Base-by-base conservation (phyloP, 2,797 vertebrate genomes). In the Periophthalmus magnuspinnatus region DNA sequence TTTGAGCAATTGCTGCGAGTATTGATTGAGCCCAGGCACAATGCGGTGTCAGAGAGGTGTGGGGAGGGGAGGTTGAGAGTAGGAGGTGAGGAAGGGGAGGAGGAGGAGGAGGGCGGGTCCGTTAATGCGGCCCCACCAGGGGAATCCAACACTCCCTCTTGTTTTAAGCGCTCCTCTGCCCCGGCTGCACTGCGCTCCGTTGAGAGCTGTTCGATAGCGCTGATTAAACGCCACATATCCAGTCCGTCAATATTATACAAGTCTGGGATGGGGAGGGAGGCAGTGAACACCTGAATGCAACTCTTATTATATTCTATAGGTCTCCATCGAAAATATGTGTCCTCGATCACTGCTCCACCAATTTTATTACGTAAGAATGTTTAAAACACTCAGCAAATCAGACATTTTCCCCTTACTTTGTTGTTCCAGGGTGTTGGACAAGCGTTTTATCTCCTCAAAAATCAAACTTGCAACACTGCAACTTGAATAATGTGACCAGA, bases 211-310 rank as follows among this genome's bases (percentile, higher is more conserved):
- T 97, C 96, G 94, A 98, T 98, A 93, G 69, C 66, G 92, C 95
- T 88, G 94, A 97, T 98, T 97, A 97, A 97, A 97, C 94, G 93
- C 94, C 94, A 95, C 94, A 93, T 93, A 94, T 92, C 85, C 71
- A 85, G 83, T 89, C 92, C 94, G 94, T 97, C 95, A 95, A 95
- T 96, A 96, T 94, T 94, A 95, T 93, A 95, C 90, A 90, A 93
- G 91, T 93, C 91, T 90, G 28, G 16, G 28, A 9, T 7, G 28
- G 6, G 13, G 24, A 8, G 24, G 56, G 56, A 10, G 10, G 17
- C 16, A 2, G 16, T 1, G 1, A 7, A n/a, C 32, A 59, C 58
- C 58, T 60, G 58, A 36, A 36, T 55, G 58, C 45, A 38, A 65
- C 45, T 6, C 10, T 28, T 24, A 6, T 57, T 32, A 33, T 32